Base-by-base conservation (phyloP, 1,140 invertebrate genomes). In the Heliconius hermathena region DNA sequence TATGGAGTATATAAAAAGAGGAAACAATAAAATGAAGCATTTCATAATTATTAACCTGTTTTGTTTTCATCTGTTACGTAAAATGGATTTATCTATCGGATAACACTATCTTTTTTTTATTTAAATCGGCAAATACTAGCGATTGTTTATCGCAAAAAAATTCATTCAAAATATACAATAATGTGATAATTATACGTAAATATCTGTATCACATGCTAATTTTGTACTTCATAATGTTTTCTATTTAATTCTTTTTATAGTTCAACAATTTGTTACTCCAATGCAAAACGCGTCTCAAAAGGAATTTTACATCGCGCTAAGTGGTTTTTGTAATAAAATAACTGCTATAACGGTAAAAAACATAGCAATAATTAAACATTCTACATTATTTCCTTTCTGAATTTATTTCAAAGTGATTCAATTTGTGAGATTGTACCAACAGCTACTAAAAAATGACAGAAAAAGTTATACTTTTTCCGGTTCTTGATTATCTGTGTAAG, bases 191-290 rank as follows among this genome's bases (percentile, higher is more conserved):
- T 66, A 16, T 29, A 66, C 60, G 60, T 9, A 22, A 20, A 52
- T 18, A 20, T 18, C 18, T 22, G n/a, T 60, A 60, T 26, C 9
- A 16, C 26, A 66, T 26, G 29, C 26, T 16, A 66, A 66, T 66
- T 66, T 13, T 29, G 9, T 66, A 66, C 0, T 29, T 29, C 11
- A 16, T 29, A 3, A 29, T 16, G 0, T 11, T 66, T 66, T 26
- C 60, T 22, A 66, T 36, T n/a, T 74, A 52, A 26, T 18, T 75
- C 20, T 36, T 76, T 66, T 66, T 76, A 66, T 66, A 66, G 22
- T 66, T 26, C 11, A 66, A 66, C 9, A 16, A 66, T 66, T 66
- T 66, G 22, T 66, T 66, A 66, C 16, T 26, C 3, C 5, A 26
- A 66, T 66, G 60, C 26, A 66, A 66, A 66, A 29, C 22, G 26